These are phyloP conservation scores for Leucoraja erinaceus DNA, from an alignment of 2,113 vertebrate genomes.

Conservation along the genomic window DNA sequence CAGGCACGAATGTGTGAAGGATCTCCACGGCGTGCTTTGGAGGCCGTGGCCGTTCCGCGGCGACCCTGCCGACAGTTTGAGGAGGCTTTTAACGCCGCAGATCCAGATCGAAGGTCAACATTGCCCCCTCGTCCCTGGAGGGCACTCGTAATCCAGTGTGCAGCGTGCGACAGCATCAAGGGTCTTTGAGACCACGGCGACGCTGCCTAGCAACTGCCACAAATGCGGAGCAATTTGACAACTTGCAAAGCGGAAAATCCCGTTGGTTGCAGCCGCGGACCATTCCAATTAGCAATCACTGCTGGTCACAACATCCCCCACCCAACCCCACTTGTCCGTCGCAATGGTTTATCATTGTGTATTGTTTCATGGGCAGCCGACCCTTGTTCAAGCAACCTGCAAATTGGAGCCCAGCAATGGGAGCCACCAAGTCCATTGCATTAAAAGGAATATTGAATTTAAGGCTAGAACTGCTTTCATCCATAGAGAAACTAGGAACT, in stretches of 20 bases:
- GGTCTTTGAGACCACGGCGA: background rate
- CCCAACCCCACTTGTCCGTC: background rate
- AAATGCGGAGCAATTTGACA: background rate
- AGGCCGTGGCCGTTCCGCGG: background rate
- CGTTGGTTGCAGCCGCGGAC: background rate
- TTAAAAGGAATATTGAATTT: background rate
- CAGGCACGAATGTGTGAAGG: background rate
- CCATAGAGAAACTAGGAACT: too few species aligned
- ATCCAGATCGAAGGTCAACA: background rate
- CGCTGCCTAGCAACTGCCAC: background rate
- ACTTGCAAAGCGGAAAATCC: background rate
- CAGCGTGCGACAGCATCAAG: background rate
- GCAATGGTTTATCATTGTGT: background rate
- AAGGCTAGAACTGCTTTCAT: background rate
- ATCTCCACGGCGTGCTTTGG: background rate
- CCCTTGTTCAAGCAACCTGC: background rate
- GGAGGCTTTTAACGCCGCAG: background rate
- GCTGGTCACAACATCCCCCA: background rate
- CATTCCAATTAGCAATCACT: background rate
- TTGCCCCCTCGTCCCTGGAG: background rate
- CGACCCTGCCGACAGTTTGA: background rate
- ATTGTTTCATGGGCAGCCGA: background rate
- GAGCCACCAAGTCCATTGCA: background rate
- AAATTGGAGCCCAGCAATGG: background rate
- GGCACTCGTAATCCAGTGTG: background rate